Conservation (phyloP, 2,888 invertebrate species). For the Melanostoma scalare region DNA sequence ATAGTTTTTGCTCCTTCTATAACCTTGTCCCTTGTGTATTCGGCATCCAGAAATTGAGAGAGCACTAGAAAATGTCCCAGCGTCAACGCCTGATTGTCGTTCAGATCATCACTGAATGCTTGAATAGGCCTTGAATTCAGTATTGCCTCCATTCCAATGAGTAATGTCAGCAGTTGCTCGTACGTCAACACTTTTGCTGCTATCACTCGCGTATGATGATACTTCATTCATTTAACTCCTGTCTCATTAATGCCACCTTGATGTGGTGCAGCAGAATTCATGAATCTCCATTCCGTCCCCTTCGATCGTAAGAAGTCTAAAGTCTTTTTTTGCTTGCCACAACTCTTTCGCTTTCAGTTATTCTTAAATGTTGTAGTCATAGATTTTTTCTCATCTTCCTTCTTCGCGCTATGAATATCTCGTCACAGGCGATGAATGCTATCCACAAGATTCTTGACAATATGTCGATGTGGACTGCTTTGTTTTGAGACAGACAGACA, state of each 20-base stretch:
- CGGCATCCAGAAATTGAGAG: neutral
- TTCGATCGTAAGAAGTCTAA: neutral
- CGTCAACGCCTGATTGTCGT: constrained; percentile 1
- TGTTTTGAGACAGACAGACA: too few species aligned
- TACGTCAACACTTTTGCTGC: neutral
- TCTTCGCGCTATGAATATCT: too few species aligned
- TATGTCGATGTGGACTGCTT: too few species aligned
- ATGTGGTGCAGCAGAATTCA: neutral
- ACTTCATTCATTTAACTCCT: too few species aligned
- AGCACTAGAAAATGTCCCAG: neutral
- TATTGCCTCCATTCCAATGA: neutral
- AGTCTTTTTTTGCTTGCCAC: neutral
- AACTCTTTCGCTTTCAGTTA: neutral
- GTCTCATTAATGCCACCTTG: too few species aligned
- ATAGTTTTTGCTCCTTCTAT: neutral
- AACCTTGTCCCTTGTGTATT: neutral
- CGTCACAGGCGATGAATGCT: too few species aligned
- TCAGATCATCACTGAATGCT: neutral
- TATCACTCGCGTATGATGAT: neutral
- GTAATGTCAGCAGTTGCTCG: neutral
- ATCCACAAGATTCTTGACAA: too few species aligned
- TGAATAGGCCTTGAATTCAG: constrained; percentile 2
- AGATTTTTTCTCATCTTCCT: too few species aligned
- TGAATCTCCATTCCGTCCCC: neutral
- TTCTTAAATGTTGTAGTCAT: neutral